A percentile compares a stretch with the other conserved stretches of the same genome.
Evolutionary conservation across 1,140 invertebrate species (phyloP).

Genomic region (Octopus bimaculoides): DNA sequence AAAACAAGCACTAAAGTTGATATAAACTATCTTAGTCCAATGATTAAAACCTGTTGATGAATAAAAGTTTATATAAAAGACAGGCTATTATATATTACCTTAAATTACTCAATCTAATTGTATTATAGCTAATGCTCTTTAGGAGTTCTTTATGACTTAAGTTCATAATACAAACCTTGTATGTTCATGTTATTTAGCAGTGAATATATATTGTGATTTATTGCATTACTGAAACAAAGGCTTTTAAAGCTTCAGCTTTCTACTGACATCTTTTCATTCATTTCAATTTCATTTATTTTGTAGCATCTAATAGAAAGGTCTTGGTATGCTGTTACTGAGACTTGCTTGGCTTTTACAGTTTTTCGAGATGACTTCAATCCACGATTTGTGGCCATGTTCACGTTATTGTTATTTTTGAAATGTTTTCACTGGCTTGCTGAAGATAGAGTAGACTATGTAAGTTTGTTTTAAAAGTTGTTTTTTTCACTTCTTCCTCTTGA

Average conservation of each 20-base stretch:
- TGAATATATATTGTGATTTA: too few species aligned
- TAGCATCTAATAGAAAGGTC: conserved; percentile 96
- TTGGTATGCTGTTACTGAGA: conserved; percentile 99
- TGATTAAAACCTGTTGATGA: too few species aligned
- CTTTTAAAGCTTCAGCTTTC: neutral
- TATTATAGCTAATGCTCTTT: too few species aligned
- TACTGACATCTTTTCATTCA: neutral
- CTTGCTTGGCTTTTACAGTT: conserved; percentile 97
- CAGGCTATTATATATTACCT: too few species aligned
- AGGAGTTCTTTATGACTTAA: too few species aligned
- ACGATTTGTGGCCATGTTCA: conserved; percentile 97
- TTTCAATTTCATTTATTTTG: conserved; percentile 49
- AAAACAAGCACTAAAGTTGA: too few species aligned
- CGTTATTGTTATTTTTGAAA: conserved; percentile 93
- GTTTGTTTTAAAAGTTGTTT: neutral
- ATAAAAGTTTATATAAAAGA: too few species aligned
- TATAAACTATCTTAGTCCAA: too few species aligned
- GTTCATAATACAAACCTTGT: too few species aligned
- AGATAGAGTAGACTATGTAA: conserved; percentile 96
- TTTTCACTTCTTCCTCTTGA: neutral
- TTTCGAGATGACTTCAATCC: conserved; percentile 99
- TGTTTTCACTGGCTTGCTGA: conserved; percentile 99
- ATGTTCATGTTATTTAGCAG: too few species aligned
- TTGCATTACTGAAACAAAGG: too few species aligned
- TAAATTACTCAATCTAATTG: too few species aligned